phyloP scores from a whole-genome alignment of 2,797 vertebrate species.

The Rhinella marina region DNA sequence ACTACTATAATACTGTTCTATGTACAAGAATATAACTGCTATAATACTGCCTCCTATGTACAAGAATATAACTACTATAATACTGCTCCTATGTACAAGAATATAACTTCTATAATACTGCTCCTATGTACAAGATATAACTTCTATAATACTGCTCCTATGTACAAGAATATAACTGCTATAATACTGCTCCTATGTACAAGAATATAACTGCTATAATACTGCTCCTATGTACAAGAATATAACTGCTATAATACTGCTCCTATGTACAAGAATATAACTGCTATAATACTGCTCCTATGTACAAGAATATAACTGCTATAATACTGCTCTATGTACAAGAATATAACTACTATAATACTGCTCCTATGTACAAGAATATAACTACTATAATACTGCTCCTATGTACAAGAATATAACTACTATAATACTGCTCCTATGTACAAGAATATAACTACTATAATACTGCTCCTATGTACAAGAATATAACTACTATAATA shows the following conservation, averaged over 20 bases:
- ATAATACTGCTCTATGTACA: conserved; percentile 3
- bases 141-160: conserved; percentile 3
- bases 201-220: conserved; percentile 11
- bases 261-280: not conserved
- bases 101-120: conserved; percentile 10
- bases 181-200: conserved; percentile 6
- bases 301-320: not conserved
- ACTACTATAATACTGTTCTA: conserved; percentile 1
- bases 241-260: conserved; percentile 15
- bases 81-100: not conserved
- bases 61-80: conserved; percentile 15
- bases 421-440: conserved; percentile 12
- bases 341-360: not conserved
- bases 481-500: not conserved
- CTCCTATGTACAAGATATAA: not conserved
- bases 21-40: conserved; percentile 2
- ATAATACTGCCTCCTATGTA: conserved; percentile 1
- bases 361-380: conserved; percentile 13
- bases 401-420: not conserved
- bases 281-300: conserved; percentile 1
- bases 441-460: conserved; percentile 1
- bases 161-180: not conserved
- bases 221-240: conserved; percentile 2
- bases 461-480: conserved; percentile 7
- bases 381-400: conserved; percentile 8